Evolutionary conservation across 2,888 invertebrate genomes (phyloP).

Genomic region (Patella pellucida): DNA sequence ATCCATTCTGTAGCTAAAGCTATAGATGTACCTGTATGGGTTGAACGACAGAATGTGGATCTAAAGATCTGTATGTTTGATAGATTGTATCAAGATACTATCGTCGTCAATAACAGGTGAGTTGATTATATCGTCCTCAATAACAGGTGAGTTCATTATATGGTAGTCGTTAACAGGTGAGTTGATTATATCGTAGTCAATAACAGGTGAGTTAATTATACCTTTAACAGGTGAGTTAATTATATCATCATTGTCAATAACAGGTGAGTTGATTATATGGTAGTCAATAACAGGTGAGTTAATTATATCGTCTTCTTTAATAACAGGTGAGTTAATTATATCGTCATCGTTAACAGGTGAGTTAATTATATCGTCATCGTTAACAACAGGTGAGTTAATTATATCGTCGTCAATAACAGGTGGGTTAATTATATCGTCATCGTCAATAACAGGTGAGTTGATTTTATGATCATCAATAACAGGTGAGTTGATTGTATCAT

Average conservation of each 20-base stretch:
- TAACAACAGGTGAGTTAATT: slow-evolving; percentile 66
- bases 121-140: slow-evolving; percentile 60
- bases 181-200: slow-evolving; percentile 56
- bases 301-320: slow-evolving; percentile 64
- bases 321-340: slow-evolving; percentile 65
- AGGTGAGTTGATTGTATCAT: slow-evolving; percentile 26
- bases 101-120: slow-evolving; percentile 68
- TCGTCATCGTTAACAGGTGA: slow-evolving; percentile 68
- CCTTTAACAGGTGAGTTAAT: slow-evolving; percentile 63
- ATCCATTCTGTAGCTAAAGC: slow-evolving; percentile 62
- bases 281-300: slow-evolving; percentile 67
- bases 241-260: slow-evolving; percentile 68
- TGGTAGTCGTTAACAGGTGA: slow-evolving; percentile 68
- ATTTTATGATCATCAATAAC: too few relatives aligned
- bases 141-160: slow-evolving; percentile 60
- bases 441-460: too few relatives aligned
- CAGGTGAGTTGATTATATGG: slow-evolving; percentile 56
- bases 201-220: slow-evolving; percentile 63
- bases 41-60: slow-evolving; percentile 67
- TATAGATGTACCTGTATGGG: slow-evolving; percentile 71
- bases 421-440: too few relatives aligned
- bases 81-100: slow-evolving; percentile 71
- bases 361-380: slow-evolving; percentile 65
- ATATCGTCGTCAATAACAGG: slow-evolving; percentile 47
- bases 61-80: slow-evolving; percentile 71